Evolutionary conservation across 2,888 invertebrate genomes (phyloP).

Genomic region (Mechanitis messenoides): DNA sequence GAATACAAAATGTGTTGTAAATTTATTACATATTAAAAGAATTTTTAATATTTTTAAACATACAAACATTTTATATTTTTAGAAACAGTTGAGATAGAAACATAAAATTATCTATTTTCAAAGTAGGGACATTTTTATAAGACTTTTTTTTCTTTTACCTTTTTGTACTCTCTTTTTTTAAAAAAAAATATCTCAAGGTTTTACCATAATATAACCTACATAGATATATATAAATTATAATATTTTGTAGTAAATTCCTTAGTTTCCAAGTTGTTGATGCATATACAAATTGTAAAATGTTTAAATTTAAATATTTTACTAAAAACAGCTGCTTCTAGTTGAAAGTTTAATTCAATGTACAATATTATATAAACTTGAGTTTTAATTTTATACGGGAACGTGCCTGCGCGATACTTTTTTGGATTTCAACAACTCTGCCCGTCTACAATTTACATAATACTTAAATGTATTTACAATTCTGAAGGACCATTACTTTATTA

Average conservation of each 20-base stretch:
- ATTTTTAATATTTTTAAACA: too few species aligned
- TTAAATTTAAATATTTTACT: slow-evolving; percentile 2
- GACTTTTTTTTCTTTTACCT: too few species aligned
- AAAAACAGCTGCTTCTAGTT: not conserved
- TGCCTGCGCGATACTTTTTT: slow-evolving; percentile 6
- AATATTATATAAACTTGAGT: slow-evolving; percentile 3
- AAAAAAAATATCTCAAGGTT: too few species aligned
- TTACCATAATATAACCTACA: not conserved
- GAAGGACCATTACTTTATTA: not conserved
- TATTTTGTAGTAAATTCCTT: not conserved
- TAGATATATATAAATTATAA: not conserved
- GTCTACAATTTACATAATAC: not conserved
- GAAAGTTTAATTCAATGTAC: slow-evolving; percentile 2
- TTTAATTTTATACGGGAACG: slow-evolving; percentile 10
- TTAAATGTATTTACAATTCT: not conserved
- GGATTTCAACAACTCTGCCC: slow-evolving; percentile 1
- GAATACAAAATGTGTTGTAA: too few species aligned
- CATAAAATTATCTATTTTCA: too few species aligned
- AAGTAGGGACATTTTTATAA: too few species aligned
- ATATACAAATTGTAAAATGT: not conserved
- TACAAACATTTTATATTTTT: too few species aligned
- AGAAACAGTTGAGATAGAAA: too few species aligned
- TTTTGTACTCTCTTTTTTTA: too few species aligned
- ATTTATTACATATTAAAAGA: too few species aligned
- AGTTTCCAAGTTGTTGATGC: not conserved